phyloP scores from a whole-genome alignment of 2,797 vertebrate species.

The Trachops cirrhosus region DNA sequence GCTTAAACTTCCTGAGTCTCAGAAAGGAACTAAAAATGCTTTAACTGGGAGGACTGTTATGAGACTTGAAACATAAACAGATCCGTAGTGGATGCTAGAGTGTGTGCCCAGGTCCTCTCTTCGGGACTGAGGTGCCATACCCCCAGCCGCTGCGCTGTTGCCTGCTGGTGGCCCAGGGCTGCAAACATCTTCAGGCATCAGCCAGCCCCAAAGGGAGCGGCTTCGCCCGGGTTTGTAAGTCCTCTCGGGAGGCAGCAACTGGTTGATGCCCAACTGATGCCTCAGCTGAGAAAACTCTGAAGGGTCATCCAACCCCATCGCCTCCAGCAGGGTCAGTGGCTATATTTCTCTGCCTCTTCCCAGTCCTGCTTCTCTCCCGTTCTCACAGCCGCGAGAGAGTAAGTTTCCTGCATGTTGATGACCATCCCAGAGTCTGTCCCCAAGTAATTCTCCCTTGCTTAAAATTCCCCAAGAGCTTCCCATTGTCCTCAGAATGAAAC shows the following conservation, averaged over 20 bases:
- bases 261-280: neutral
- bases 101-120: neutral
- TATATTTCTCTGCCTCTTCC: accelerated
- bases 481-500: neutral
- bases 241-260: neutral
- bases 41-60: neutral
- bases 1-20: neutral
- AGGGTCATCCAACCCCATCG: too few species aligned
- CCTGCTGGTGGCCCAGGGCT: neutral
- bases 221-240: too few species aligned
- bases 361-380: neutral
- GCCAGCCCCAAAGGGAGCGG: too few species aligned
- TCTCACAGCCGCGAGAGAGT: accelerated
- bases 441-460: neutral
- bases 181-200: accelerated
- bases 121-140: neutral
- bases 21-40: neutral
- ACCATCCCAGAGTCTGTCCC: neutral
- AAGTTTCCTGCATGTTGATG: accelerated
- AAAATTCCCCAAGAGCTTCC: neutral
- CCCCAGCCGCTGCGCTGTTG: neutral
- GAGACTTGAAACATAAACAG: neutral
- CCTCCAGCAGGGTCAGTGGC: accelerated
- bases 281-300: neutral
- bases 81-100: neutral